Conservation (phyloP, 2,113 vertebrate species). For the Austrofundulus limnaeus region DNA sequence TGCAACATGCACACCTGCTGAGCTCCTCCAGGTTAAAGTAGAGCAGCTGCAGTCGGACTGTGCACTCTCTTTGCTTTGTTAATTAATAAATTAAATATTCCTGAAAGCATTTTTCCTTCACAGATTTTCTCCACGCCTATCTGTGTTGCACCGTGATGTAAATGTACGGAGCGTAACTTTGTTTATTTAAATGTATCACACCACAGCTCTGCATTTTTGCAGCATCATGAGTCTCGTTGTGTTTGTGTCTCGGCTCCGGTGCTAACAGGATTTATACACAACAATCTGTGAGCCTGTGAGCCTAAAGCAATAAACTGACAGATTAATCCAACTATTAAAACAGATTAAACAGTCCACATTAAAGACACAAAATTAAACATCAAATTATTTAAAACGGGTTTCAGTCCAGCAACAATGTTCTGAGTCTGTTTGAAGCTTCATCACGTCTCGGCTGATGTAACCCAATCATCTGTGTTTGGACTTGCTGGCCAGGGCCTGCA, state of each 20-base stretch:
- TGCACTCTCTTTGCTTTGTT: too few species aligned
- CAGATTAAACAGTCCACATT: background rate
- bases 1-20: too few species aligned
- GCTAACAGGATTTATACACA: too few species aligned
- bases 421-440: background rate
- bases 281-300: background rate
- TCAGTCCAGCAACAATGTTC: conserved; percentile 6
- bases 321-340: background rate
- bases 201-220: too few species aligned
- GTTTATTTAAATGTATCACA: background rate
- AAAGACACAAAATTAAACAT: background rate
- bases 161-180: background rate
- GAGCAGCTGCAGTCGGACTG: too few species aligned
- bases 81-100: too few species aligned
- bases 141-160: background rate
- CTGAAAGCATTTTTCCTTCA: too few species aligned
- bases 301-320: background rate
- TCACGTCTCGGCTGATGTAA: background rate
- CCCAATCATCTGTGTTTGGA: conserved; percentile 82
- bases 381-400: background rate
- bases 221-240: too few species aligned
- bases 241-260: too few species aligned
- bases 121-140: too few species aligned
- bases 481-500: conserved; percentile 83
- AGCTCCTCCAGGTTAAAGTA: too few species aligned